A percentile compares a stretch with the other conserved stretches of the same genome.
Evolutionary conservation across 2,797 vertebrate genomes (phyloP).

Genomic region (Ficedula albicollis): DNA sequence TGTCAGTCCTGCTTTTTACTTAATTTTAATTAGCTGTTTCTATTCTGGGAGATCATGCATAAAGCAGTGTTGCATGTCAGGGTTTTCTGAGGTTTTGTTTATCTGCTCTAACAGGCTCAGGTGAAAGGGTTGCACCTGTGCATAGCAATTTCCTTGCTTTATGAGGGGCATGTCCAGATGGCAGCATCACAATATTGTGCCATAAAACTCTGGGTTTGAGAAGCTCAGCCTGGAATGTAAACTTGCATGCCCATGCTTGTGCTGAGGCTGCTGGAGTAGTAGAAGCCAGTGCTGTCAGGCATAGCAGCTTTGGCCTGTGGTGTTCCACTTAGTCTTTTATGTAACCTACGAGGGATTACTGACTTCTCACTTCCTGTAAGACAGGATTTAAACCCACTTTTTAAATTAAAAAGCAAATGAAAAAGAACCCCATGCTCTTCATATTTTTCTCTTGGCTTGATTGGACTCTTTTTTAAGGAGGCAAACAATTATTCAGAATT

Average conservation of each 20-base stretch:
- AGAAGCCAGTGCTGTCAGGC: neutral
- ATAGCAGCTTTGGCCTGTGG: neutral
- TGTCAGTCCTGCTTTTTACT: neutral
- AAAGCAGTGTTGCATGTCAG: neutral
- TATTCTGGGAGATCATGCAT: neutral
- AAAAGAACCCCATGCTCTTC: neutral
- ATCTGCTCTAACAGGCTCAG: neutral
- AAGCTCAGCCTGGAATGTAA: neutral
- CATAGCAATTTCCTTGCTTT: neutral
- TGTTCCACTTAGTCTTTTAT: conserved; percentile 51
- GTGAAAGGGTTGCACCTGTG: neutral
- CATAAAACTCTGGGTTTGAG: neutral
- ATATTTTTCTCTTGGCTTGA: neutral
- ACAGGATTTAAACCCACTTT: neutral
- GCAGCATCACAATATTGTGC: neutral
- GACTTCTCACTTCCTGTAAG: neutral
- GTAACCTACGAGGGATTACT: conserved; percentile 24
- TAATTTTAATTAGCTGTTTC: conserved; percentile 31
- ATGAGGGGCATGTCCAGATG: neutral
- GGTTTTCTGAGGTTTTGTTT: neutral
- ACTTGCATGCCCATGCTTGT: neutral
- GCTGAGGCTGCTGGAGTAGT: neutral
- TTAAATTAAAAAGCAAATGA: neutral
- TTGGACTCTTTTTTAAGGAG: neutral
- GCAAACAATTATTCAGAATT: neutral